Conservation (phyloP, 2,113 vertebrate genomes). For the Bos javanicus region DNA sequence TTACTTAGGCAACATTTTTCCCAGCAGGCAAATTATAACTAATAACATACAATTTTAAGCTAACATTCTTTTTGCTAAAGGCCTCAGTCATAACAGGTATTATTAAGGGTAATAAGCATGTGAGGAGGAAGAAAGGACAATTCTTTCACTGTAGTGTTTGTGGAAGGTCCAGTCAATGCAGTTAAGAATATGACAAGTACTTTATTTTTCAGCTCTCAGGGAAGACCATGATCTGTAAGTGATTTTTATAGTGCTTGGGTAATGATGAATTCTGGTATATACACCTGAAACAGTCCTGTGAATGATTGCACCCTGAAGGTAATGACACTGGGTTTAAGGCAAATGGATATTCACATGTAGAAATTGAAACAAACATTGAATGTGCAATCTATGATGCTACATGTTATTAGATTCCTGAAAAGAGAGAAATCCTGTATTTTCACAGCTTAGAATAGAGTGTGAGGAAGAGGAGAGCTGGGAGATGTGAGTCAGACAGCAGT, state of each 20-base stretch:
- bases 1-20: slow-evolving; percentile 73
- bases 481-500: neutral
- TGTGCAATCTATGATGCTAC: neutral
- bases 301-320: neutral
- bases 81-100: slow-evolving; percentile 73
- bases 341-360: slow-evolving; percentile 14
- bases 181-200: slow-evolving; percentile 54
- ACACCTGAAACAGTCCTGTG: neutral
- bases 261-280: neutral
- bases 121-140: slow-evolving; percentile 55
- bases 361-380: neutral
- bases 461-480: neutral
- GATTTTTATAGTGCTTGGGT: neutral
- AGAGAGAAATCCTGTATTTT: neutral
- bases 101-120: slow-evolving; percentile 78
- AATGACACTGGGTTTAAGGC: neutral
- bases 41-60: slow-evolving; percentile 71
- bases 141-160: slow-evolving; percentile 56
- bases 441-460: neutral
- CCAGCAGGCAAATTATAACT: slow-evolving; percentile 71
- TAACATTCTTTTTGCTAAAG: slow-evolving; percentile 78
- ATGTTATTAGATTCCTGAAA: neutral
- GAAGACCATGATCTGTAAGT: slow-evolving; percentile 35
- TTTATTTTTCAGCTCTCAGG: slow-evolving; percentile 23
- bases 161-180: slow-evolving; percentile 56